A percentile compares a stretch with the other conserved stretches of the same genome.
These are phyloP conservation scores for Hydrotaea cyrtoneurina DNA, from an alignment of 2,888 invertebrate species.

Conservation along the genomic window DNA sequence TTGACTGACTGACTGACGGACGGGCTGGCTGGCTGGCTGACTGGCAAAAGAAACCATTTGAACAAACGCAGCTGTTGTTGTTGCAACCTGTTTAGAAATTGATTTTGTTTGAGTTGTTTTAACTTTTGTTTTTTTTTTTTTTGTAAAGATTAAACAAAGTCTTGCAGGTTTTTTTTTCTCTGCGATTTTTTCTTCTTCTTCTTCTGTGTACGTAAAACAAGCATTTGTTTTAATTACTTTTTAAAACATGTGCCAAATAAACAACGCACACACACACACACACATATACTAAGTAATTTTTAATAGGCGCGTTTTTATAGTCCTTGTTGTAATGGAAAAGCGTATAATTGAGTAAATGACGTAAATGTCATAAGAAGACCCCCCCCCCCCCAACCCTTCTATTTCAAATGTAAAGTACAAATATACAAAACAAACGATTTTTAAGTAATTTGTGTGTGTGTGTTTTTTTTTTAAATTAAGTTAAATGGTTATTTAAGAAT, in stretches of 20 bases:
- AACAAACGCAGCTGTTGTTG: not conserved
- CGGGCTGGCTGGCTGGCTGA: not conserved
- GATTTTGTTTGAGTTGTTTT: slow-evolving; percentile 4
- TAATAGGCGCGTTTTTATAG: too few species aligned
- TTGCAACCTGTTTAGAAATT: slow-evolving; percentile 49
- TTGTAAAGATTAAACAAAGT: not conserved
- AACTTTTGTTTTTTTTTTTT: slow-evolving; percentile 9
- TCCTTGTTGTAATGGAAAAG: too few species aligned
- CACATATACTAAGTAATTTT: too few species aligned
- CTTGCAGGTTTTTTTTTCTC: not conserved
- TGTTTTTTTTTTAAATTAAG: too few species aligned
- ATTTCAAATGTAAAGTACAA: too few species aligned
- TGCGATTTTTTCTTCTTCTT: slow-evolving; percentile 11
- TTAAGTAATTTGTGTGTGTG: too few species aligned
- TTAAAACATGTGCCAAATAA: slow-evolving; percentile 6
- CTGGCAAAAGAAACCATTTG: not conserved
- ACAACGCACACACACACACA: not conserved
- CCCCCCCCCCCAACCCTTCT: too few species aligned
- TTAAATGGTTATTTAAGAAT: too few species aligned
- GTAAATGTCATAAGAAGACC: too few species aligned
- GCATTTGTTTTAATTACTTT: slow-evolving; percentile 42
- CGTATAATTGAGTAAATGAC: too few species aligned
- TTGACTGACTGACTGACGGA: not conserved
- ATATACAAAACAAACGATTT: too few species aligned
- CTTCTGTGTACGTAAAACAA: slow-evolving; percentile 42